phyloP scores from a whole-genome alignment of 2,113 vertebrate species.

The Corynorhinus townsendii region DNA sequence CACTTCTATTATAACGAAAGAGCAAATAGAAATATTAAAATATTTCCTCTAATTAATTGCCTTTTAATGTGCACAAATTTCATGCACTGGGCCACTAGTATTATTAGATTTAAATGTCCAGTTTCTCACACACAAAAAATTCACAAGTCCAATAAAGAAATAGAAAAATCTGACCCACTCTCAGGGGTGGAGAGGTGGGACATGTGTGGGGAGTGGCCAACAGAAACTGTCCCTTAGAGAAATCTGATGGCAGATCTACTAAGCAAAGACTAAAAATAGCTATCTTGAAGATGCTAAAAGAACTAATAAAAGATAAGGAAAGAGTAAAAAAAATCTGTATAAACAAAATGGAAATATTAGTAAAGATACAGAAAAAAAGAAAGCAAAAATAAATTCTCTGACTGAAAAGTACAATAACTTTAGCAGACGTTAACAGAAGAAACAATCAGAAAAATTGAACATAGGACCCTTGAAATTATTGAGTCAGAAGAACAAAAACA shows the following conservation, averaged over 20 bases:
- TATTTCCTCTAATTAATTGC: no score
- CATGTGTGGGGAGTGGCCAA: background rate
- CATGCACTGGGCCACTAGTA: background rate
- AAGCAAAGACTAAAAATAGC: background rate
- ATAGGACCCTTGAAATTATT: background rate
- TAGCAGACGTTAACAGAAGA: background rate
- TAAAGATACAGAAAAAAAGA: background rate
- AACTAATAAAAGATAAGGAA: background rate
- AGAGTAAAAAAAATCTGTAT: background rate
- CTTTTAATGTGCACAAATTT: no score
- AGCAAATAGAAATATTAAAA: no score
- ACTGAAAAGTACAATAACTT: background rate
- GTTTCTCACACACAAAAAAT: background rate
- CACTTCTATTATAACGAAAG: no score
- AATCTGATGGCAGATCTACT: background rate
- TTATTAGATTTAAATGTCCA: background rate
- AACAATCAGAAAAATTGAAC: background rate
- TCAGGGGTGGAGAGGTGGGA: fast-evolving
- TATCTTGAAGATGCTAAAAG: background rate
- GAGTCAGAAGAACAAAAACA: background rate
- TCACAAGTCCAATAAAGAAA: background rate
- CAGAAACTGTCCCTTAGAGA: background rate
- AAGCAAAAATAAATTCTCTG: background rate
- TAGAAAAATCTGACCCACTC: background rate
- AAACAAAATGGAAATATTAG: background rate